Evolutionary conservation across 2,113 vertebrate species (phyloP).

Genomic region (Zosterops lateralis): DNA sequence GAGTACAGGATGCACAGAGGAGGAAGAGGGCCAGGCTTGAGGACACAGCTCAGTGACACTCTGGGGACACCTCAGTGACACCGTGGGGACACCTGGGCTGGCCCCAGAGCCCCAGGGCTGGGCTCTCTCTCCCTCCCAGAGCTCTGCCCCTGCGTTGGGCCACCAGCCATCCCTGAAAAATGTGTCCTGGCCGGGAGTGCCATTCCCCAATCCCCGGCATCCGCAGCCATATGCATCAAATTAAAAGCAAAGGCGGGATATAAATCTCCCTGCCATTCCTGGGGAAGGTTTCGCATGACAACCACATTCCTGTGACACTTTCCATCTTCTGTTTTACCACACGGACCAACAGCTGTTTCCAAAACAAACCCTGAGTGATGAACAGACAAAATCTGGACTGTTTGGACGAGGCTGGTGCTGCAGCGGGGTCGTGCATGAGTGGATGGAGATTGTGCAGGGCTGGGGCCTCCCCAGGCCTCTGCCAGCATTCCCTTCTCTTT

Average conservation of each 20-base stretch:
- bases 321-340: slow-evolving; percentile 52
- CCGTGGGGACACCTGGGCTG: fast-evolving
- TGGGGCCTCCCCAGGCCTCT: neutral
- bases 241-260: slow-evolving; percentile 44
- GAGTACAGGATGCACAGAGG: neutral
- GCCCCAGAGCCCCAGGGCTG: fast-evolving
- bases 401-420: neutral
- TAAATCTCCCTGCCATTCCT: slow-evolving; percentile 56
- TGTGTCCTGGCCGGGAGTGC: neutral
- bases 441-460: neutral
- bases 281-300: slow-evolving; percentile 60
- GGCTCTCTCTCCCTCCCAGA: fast-evolving
- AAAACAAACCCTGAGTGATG: slow-evolving; percentile 53
- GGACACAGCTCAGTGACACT: fast-evolving
- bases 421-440: fast-evolving
- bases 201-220: slow-evolving; percentile 8
- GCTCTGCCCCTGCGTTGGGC: neutral
- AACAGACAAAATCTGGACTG: neutral
- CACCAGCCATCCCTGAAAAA: neutral
- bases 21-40: neutral
- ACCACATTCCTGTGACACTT: slow-evolving; percentile 61
- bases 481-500: neutral
- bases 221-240: slow-evolving; percentile 34
- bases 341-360: slow-evolving; percentile 58
- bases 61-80: fast-evolving